These are phyloP conservation scores for Hermodice carunculata DNA, from an alignment of 2,888 invertebrate species.

Conservation along the genomic window DNA sequence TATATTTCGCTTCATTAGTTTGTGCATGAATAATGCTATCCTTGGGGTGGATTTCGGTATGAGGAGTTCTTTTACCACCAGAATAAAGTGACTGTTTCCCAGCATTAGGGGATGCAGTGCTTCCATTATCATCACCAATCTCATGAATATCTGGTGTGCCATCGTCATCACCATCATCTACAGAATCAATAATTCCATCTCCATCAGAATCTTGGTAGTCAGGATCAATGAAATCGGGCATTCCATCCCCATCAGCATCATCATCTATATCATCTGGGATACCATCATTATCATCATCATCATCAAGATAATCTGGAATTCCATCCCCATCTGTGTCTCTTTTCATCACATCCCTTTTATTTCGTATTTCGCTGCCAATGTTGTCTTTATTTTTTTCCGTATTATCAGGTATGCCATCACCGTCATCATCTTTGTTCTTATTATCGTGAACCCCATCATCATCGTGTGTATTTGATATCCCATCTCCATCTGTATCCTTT, in stretches of 20 bases:
- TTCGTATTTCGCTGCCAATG: slow-evolving; percentile 43
- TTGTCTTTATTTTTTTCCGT: slow-evolving; percentile 47
- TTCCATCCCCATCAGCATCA: slow-evolving; percentile 44
- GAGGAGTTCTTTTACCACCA: slow-evolving; percentile 63
- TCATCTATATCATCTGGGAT: slow-evolving; percentile 54
- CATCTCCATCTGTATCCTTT: slow-evolving; percentile 45
- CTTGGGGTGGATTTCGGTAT: no score
- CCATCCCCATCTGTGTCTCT: slow-evolving; percentile 50
- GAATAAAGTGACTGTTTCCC: slow-evolving; percentile 47
- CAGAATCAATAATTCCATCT: slow-evolving; percentile 40
- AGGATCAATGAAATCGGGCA: slow-evolving; percentile 32
- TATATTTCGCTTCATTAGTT: no score
- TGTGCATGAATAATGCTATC: no score
- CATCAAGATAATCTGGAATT: slow-evolving; percentile 42
- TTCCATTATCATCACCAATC: slow-evolving; percentile 46
- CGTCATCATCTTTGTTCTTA: slow-evolving; percentile 31
- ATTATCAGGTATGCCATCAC: slow-evolving; percentile 59
- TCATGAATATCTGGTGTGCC: slow-evolving; percentile 32
- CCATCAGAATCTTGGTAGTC: slow-evolving; percentile 37
- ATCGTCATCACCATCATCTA: slow-evolving; percentile 45
- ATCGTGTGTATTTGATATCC: slow-evolving; percentile 49
- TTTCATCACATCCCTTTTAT: slow-evolving; percentile 43
- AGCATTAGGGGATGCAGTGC: no score
- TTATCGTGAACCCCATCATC: slow-evolving; percentile 39
- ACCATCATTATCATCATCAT: slow-evolving; percentile 54